Conservation (phyloP, 2,113 vertebrate genomes). For the Pseudopodoces humilis region DNA sequence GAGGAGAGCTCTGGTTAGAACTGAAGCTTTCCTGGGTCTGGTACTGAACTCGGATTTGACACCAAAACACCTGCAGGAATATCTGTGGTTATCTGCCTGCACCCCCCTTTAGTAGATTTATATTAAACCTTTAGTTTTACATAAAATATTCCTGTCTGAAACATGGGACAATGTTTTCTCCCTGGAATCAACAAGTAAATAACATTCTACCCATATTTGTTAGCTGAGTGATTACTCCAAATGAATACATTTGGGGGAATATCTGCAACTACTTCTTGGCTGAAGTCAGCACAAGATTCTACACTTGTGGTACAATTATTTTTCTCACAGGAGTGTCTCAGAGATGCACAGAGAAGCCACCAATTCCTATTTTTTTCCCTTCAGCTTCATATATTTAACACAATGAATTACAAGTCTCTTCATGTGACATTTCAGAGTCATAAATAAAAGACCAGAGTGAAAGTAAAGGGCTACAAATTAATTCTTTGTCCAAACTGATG, state of each 20-base stretch:
- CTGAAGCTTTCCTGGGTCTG: neutral
- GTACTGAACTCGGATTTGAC: neutral
- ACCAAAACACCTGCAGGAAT: neutral
- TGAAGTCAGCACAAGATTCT: neutral
- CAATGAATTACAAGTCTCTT: neutral
- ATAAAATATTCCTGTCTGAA: neutral
- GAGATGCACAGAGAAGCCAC: neutral
- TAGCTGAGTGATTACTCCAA: neutral
- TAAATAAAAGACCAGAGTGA: neutral
- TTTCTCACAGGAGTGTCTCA: neutral
- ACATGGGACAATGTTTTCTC: neutral
- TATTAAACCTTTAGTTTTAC: neutral
- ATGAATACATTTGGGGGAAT: neutral
- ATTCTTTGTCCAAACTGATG: neutral
- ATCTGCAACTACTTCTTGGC: neutral
- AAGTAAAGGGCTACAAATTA: neutral
- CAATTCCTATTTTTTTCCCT: neutral
- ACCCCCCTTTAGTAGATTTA: neutral
- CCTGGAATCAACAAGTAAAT: neutral
- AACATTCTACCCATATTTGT: accelerated
- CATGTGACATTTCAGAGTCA: neutral
- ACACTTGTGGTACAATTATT: neutral
- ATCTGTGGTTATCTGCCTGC: neutral
- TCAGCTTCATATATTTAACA: neutral
- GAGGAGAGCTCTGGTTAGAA: neutral